These are phyloP conservation scores for Sternotherus odoratus DNA, from an alignment of 2,797 vertebrate species.

Conservation along the genomic window DNA sequence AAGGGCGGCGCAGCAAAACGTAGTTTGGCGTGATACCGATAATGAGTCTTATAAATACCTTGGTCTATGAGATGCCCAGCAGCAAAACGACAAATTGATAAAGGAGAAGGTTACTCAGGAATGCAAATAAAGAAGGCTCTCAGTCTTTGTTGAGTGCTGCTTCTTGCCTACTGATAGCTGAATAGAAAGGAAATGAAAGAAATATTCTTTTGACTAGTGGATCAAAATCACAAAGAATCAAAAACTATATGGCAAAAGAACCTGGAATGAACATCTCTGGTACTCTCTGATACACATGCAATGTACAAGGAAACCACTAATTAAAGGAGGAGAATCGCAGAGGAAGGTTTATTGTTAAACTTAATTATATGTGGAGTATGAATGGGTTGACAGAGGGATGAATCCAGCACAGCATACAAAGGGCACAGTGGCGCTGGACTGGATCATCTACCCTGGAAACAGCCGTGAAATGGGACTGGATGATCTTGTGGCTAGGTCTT, in stretches of 20 bases:
- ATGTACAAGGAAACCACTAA: background rate
- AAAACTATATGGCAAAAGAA: background rate
- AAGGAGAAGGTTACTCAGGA: slow-evolving; percentile 60
- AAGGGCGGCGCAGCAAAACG: slow-evolving; percentile 44
- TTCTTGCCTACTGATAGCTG: slow-evolving; percentile 40
- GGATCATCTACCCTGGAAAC: background rate
- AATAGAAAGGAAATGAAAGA: slow-evolving; percentile 58
- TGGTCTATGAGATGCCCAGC: slow-evolving; percentile 60
- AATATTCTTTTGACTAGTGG: slow-evolving; percentile 24
- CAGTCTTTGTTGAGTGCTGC: slow-evolving; percentile 35
- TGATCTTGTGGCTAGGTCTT: background rate
- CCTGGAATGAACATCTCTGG: background rate
- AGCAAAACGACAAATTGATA: slow-evolving; percentile 72
- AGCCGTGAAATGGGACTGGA: background rate
- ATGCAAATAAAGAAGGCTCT: slow-evolving; percentile 61
- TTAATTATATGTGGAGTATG: background rate
- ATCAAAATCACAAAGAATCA: background rate
- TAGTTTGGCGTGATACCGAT: slow-evolving; percentile 70
- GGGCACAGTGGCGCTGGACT: background rate
- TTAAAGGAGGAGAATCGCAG: background rate
- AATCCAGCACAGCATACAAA: background rate
- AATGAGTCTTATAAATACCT: slow-evolving; percentile 73
- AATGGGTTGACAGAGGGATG: background rate
- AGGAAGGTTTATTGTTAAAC: background rate
- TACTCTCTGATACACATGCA: background rate